Conservation (phyloP, 2,797 vertebrate species). For the Lepus oiostolus region DNA sequence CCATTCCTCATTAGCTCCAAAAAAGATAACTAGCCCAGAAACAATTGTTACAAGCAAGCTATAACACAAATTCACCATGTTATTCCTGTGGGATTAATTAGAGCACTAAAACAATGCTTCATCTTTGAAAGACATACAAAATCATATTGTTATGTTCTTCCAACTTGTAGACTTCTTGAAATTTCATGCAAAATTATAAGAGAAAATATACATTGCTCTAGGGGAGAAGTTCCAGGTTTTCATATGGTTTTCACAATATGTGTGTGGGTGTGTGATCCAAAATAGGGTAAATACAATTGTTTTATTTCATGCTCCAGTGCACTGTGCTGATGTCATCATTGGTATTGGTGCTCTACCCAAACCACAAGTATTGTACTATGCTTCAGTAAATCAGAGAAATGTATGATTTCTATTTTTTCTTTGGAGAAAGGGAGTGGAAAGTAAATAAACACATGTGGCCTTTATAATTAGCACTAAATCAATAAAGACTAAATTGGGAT, state of each 20-base stretch:
- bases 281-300: conserved; percentile 65
- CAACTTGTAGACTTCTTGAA: conserved; percentile 76
- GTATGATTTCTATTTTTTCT: conserved; percentile 51
- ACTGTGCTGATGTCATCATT: conserved; percentile 70
- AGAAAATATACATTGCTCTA: conserved; percentile 70
- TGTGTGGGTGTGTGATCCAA: conserved; percentile 39
- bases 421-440: conserved; percentile 10
- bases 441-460: conserved; percentile 26
- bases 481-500: conserved; percentile 48
- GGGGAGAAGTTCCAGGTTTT: conserved; percentile 66
- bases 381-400: conserved; percentile 46
- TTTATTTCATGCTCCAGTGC: conserved; percentile 43
- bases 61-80: conserved; percentile 80
- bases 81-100: conserved; percentile 86
- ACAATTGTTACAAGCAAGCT: conserved; percentile 84
- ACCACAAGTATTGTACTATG: conserved; percentile 63
- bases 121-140: conserved; percentile 83
- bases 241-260: conserved; percentile 51
- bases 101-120: conserved; percentile 83
- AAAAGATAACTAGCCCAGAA: conserved; percentile 79
- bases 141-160: conserved; percentile 78
- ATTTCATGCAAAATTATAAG: conserved; percentile 77
- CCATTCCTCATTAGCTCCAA: conserved; percentile 82
- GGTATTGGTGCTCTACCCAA: conserved; percentile 53
- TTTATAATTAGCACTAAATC: conserved; percentile 60